phyloP scores from a whole-genome alignment of 1,140 invertebrate genomes.

The Galleria mellonella region DNA sequence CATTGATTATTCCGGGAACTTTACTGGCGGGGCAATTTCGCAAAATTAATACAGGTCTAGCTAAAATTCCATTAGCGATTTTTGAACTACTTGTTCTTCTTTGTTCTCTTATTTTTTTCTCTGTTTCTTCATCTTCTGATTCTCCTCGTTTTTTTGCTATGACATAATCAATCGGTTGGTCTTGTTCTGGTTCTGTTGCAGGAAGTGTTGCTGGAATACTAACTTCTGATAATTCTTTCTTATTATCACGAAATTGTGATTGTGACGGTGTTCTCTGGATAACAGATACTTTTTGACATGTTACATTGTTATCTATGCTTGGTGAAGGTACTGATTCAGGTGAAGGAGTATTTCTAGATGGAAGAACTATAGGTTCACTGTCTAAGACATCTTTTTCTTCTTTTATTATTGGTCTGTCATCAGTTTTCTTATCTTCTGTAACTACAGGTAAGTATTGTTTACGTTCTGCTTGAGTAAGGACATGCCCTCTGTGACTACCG shows the following conservation, averaged over 20 bases:
- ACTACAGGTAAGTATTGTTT: conserved; percentile 84
- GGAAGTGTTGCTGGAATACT: conserved; percentile 66
- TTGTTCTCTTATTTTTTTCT: conserved; percentile 75
- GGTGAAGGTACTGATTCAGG: conserved; percentile 61
- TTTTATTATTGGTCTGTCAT: conserved; percentile 59
- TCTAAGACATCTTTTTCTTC: conserved; percentile 62
- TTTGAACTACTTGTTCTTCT: conserved; percentile 76
- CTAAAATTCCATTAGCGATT: conserved; percentile 74
- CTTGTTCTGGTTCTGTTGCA: conserved; percentile 79
- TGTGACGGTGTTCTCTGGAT: conserved; percentile 87
- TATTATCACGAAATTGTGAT: conserved; percentile 66
- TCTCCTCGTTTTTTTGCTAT: conserved; percentile 85
- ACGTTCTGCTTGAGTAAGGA: conserved; percentile 84
- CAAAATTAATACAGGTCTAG: conserved; percentile 59
- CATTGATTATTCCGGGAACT: conserved; percentile 76
- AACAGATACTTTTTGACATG: conserved; percentile 82
- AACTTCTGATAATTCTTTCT: conserved; percentile 72
- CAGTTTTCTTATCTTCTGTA: conserved; percentile 61
- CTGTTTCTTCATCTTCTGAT: conserved; percentile 77
- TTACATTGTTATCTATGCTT: conserved; percentile 70
- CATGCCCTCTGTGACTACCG: conserved; percentile 80
- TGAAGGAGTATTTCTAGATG: conserved; percentile 67
- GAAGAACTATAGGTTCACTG: conserved; percentile 59
- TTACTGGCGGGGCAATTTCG: conserved; percentile 72
- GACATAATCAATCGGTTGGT: conserved; percentile 91